A percentile compares a stretch with the other conserved stretches of the same genome.
Evolutionary conservation across 2,888 invertebrate species (phyloP).

Genomic region (Dromius quadrimaculatus): DNA sequence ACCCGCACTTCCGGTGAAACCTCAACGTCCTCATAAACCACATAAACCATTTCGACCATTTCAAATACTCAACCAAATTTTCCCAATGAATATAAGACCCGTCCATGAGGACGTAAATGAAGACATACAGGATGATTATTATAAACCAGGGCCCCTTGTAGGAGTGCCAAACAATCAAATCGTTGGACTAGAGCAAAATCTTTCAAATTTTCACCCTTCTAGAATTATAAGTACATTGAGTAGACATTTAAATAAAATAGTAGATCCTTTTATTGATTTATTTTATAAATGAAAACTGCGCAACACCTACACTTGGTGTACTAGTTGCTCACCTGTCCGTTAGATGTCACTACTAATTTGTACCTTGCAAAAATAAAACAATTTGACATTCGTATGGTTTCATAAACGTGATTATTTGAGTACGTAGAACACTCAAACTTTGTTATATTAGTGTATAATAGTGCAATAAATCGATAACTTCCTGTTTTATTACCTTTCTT

Average conservation of each 20-base stretch:
- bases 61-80: background rate
- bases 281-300: constrained; percentile 42
- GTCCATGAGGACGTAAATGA: constrained; percentile 48
- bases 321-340: constrained; percentile 27
- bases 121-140: constrained; percentile 33
- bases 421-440: background rate
- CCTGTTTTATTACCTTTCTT: constrained; percentile 10
- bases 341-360: constrained; percentile 38
- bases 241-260: constrained; percentile 53
- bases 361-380: constrained; percentile 21
- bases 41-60: constrained; percentile 44
- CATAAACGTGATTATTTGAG: background rate
- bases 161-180: constrained; percentile 53
- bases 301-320: constrained; percentile 24
- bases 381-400: constrained; percentile 24
- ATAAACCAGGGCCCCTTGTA: constrained; percentile 44
- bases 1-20: background rate
- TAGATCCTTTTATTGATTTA: constrained; percentile 54
- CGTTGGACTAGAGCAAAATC: constrained; percentile 53
- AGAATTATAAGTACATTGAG: constrained; percentile 52
- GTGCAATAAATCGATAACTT: constrained; percentile 18
- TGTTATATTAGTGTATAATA: constrained; percentile 13
- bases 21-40: constrained; percentile 20
- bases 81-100: constrained; percentile 42
- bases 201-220: constrained; percentile 54